Conservation (phyloP, 2,888 invertebrate genomes). For the Eristalis pertinax region DNA sequence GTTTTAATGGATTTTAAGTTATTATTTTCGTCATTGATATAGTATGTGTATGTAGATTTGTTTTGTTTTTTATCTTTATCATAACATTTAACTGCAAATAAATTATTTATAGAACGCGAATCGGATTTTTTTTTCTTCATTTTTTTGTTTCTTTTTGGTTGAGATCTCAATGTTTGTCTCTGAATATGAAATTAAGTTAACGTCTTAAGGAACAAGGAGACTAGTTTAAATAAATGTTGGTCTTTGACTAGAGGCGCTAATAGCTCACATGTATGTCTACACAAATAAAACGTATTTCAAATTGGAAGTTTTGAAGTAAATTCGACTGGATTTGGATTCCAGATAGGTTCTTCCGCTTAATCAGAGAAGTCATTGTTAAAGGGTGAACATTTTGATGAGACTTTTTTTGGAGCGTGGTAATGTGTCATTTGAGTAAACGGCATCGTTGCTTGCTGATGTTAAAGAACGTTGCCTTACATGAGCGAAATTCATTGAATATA, state of each 20-base stretch:
- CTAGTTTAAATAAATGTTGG: not conserved
- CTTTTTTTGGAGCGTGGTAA: too few species aligned
- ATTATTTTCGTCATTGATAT: constrained; percentile 30
- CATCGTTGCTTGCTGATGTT: too few species aligned
- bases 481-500: too few species aligned
- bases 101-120: constrained; percentile 33
- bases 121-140: constrained; percentile 20
- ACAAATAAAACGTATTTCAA: not conserved
- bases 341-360: not conserved
- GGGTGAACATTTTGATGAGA: too few species aligned
- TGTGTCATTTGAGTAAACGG: too few species aligned
- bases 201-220: constrained; percentile 1
- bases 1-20: not conserved
- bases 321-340: not conserved
- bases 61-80: constrained; percentile 21
- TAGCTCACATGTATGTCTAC: not conserved
- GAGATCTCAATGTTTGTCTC: not conserved
- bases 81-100: constrained; percentile 48
- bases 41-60: constrained; percentile 19
- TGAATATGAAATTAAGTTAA: not conserved
- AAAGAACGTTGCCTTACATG: too few species aligned
- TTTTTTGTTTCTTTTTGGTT: not conserved
- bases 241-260: not conserved
- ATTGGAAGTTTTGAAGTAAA: not conserved
- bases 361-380: too few species aligned